Base-by-base conservation (phyloP, 2,888 invertebrate species). In the Vannuccia rotundouncinata region DNA sequence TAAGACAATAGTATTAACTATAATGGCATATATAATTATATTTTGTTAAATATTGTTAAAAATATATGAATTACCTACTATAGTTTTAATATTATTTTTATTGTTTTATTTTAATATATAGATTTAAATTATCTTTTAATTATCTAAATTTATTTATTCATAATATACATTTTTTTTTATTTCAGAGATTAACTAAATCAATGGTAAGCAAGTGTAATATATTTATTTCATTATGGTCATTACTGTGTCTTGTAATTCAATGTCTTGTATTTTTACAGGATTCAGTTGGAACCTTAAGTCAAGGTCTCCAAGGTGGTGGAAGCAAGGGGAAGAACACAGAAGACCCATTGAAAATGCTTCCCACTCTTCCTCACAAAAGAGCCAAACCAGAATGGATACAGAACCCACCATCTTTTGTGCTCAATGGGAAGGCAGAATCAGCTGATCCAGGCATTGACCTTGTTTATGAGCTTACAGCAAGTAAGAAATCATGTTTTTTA, bases 301-400 rank as follows among this genome's bases (percentile, higher is more conserved):
- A 45, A 17, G 45, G 45, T 45, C 45, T 66, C 25, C 66, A 22
- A 22, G 66, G 66, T 13, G 66, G 10, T 66, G 66, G 66, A 2
- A 66, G 66, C 22, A 66, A 66, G 66, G 66, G 66, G 13, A 66
- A 66, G 22, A 66, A 66, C 25, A 66, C 66, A 13, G 66, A 66
- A 66, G 87, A 87, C 81, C 86, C 86, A 1, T 84, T 85, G n/a
- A 83, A 84, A 59, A 87, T 87, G 82, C 84, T 88, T 29, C 88
- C 88, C 2, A 85, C 85, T 25, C 83, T 88, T n/a, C 87, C 88
- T 29, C 84, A 85, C 27, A 86, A 85, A 80, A 84, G 87, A 75
- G 81, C 83, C 31, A 88, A 88, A 82, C 88, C 87, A 74, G 84
- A 84, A 79, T 88, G 88, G 88, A 85, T 86, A 78, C 83, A 84